These are phyloP conservation scores for Anser cygnoides DNA, from an alignment of 2,113 vertebrate species.

Conservation along the genomic window DNA sequence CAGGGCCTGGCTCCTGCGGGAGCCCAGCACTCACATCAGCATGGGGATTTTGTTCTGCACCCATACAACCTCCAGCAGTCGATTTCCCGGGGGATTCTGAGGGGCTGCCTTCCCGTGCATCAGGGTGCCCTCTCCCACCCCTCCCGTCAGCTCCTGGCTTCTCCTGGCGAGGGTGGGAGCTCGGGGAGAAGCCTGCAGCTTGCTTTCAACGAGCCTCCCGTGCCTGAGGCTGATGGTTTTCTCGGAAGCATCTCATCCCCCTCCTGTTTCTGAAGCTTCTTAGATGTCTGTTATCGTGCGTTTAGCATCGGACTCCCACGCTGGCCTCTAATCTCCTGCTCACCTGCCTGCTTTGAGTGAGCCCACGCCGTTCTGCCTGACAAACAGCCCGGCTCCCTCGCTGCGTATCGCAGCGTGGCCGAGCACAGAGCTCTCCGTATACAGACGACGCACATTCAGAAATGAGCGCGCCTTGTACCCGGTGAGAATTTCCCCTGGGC, in stretches of 20 bases:
- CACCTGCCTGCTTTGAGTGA: background rate
- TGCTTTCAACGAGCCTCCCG: background rate
- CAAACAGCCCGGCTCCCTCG: too few relatives aligned
- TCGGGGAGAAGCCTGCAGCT: background rate
- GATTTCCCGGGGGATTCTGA: background rate
- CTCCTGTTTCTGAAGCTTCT: background rate
- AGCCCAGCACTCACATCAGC: background rate
- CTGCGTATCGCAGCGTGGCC: background rate
- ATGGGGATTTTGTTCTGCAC: background rate
- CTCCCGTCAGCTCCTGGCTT: background rate
- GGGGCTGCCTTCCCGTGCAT: background rate
- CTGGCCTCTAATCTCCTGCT: background rate
- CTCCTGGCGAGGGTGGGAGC: rapidly evolving
- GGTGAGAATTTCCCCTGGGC: background rate
- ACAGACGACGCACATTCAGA: rapidly evolving
- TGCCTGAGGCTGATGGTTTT: background rate
- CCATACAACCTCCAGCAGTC: background rate
- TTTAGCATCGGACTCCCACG: background rate
- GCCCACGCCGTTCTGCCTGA: background rate
- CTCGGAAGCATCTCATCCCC: background rate
- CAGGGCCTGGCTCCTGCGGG: background rate
- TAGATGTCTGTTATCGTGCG: background rate
- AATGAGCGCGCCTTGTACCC: rapidly evolving
- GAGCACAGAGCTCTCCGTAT: background rate
- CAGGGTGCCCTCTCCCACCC: background rate